Conservation (phyloP, 2,113 vertebrate genomes). For the Cygnus buccinator region DNA sequence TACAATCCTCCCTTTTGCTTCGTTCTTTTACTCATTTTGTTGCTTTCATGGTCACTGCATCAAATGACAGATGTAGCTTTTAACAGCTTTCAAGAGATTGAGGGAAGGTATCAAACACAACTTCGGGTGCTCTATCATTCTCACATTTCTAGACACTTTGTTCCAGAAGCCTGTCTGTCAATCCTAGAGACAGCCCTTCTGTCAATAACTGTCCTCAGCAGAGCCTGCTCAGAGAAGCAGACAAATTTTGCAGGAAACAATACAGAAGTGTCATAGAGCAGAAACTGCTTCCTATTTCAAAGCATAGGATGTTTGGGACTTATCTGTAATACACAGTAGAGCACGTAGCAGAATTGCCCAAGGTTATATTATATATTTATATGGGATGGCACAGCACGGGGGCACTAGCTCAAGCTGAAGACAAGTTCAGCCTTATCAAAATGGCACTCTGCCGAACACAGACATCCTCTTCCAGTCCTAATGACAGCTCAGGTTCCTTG, state of each 20-base stretch:
- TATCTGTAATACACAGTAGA: not conserved
- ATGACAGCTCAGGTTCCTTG: not conserved
- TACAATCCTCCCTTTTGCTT: fast-evolving
- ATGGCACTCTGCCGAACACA: not conserved
- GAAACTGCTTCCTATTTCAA: not conserved
- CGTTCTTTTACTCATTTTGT: not conserved
- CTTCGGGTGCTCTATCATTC: not conserved
- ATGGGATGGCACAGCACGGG: not conserved
- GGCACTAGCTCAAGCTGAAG: not conserved
- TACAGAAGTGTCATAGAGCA: not conserved
- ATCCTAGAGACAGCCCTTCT: not conserved
- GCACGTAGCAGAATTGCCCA: not conserved
- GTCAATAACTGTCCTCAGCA: not conserved
- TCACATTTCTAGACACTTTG: not conserved
- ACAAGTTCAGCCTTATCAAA: not conserved
- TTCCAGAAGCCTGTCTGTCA: not conserved
- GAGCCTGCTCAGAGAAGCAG: not conserved
- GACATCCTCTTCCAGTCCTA: not conserved
- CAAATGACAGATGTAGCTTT: not conserved
- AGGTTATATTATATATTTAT: not conserved
- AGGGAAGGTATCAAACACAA: not conserved
- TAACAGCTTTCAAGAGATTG: not conserved
- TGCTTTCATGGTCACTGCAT: not conserved
- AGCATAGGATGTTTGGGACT: not conserved
- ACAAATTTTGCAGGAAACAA: not conserved